Conservation (phyloP, 2,888 invertebrate species). For the Fissipunctia ypsillon region DNA sequence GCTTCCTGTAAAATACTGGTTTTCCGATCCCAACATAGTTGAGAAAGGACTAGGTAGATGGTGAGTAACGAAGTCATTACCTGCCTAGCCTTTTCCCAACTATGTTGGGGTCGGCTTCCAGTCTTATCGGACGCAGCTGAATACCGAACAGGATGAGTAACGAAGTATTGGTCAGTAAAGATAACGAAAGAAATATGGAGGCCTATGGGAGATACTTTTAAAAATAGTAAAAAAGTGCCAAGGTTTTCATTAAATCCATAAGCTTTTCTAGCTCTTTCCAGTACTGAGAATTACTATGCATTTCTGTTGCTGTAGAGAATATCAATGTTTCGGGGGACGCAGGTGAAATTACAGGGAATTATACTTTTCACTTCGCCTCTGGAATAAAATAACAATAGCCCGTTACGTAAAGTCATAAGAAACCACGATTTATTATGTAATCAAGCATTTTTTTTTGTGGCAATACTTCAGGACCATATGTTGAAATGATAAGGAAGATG, state of each 20-base stretch:
- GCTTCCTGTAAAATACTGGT: too few relatives aligned
- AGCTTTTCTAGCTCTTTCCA: neutral
- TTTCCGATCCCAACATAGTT: too few relatives aligned
- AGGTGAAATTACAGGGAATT: constrained; percentile 10
- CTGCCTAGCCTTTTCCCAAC: too few relatives aligned
- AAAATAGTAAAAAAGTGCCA: neutral
- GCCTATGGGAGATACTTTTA: too few relatives aligned
- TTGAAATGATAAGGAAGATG: neutral
- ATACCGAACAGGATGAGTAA: too few relatives aligned
- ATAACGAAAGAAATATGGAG: neutral
- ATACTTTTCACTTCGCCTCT: neutral
- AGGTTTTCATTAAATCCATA: neutral
- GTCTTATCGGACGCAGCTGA: too few relatives aligned
- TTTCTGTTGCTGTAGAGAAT: neutral
- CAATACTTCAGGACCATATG: too few relatives aligned
- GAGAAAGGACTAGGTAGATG: too few relatives aligned
- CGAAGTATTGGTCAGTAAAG: neutral
- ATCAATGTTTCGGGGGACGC: neutral
- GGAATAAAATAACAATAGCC: neutral
- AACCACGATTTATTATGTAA: neutral
- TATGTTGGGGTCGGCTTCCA: too few relatives aligned
- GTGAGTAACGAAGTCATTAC: too few relatives aligned
- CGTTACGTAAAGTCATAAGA: neutral
- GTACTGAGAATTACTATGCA: neutral
- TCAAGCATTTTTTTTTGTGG: neutral